These are phyloP conservation scores for Drosophila parabipectinata DNA, from an alignment of 1,140 invertebrate species.

Conservation along the genomic window DNA sequence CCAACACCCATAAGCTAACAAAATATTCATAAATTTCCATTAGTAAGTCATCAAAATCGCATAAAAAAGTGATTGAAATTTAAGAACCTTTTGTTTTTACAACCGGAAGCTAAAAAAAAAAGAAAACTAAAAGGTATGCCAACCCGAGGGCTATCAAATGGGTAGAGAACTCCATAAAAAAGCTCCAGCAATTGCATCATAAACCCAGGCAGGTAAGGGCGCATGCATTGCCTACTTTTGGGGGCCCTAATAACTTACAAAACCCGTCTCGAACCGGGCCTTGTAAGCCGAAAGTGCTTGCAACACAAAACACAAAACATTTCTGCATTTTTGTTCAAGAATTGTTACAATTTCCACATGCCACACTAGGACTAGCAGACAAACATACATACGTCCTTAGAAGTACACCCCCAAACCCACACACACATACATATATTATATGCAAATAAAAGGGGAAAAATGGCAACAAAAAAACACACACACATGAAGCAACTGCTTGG, in stretches of 20 bases:
- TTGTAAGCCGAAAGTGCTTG: constrained; percentile 6
- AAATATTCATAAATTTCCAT: too few species aligned
- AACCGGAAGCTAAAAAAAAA: too few species aligned
- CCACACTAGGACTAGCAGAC: constrained; percentile 18
- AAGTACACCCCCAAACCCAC: neutral
- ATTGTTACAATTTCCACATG: constrained; percentile 61
- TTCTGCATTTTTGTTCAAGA: constrained; percentile 54
- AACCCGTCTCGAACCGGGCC: neutral
- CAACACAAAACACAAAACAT: constrained; percentile 28
- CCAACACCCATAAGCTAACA: too few species aligned
- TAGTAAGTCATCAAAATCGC: too few species aligned
- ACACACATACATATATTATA: constrained; percentile 2
- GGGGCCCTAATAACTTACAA: constrained; percentile 54
- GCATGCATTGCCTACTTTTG: constrained; percentile 61
- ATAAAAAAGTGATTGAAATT: too few species aligned
- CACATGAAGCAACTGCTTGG: constrained; percentile 59
- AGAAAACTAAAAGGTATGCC: too few species aligned
- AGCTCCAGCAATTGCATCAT: too few species aligned
- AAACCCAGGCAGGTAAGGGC: too few species aligned
- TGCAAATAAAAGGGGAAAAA: neutral
- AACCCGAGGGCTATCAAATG: too few species aligned
- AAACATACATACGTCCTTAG: too few species aligned
- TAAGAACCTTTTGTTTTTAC: too few species aligned
- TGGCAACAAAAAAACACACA: neutral
- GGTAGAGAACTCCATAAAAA: too few species aligned